These are phyloP conservation scores for Erpornis zantholeuca DNA, from an alignment of 2,113 vertebrate species.

Conservation along the genomic window DNA sequence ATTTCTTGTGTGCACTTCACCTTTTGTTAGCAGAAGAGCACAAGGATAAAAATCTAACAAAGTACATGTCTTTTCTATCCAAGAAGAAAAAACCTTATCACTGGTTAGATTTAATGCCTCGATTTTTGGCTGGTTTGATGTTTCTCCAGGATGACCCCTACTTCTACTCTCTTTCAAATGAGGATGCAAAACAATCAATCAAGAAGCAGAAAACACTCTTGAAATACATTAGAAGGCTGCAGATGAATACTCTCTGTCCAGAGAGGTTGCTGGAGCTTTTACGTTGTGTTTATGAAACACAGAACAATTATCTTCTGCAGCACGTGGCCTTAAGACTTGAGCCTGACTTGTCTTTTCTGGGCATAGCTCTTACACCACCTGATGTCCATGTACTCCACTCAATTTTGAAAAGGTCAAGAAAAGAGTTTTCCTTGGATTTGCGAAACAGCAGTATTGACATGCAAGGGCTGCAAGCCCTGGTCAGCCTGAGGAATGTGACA, in stretches of 20 bases:
- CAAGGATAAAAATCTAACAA: constrained; percentile 76
- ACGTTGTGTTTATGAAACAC: constrained; percentile 81
- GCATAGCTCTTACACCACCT: constrained; percentile 74
- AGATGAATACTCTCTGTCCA: constrained; percentile 58
- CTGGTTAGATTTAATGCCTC: constrained; percentile 81
- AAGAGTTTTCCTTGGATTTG: constrained; percentile 81
- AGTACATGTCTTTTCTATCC: constrained; percentile 73
- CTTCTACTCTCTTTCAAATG: constrained; percentile 35
- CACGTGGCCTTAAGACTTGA: constrained; percentile 76
- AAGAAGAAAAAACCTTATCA: constrained; percentile 80
- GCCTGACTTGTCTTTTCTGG: constrained; percentile 76
- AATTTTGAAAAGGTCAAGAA: constrained; percentile 68
- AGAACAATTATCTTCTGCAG: constrained; percentile 57
- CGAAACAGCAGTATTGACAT: constrained; percentile 78
- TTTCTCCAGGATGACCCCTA: constrained; percentile 67
- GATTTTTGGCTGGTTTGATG: constrained; percentile 80
- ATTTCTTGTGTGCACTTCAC: constrained; percentile 81
- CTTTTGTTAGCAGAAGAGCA: constrained; percentile 75
- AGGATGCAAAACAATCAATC: not conserved
- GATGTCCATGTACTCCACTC: constrained; percentile 77
- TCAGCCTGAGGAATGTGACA: constrained; percentile 75
- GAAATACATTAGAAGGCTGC: constrained; percentile 75
- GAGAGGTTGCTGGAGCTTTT: constrained; percentile 82
- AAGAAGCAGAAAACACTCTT: constrained; percentile 75
- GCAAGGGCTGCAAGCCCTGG: constrained; percentile 77